Percentiles rank a stretch among this genome's conserved stretches.
These are phyloP conservation scores for Benitochromis conjunctus DNA, from an alignment of 2,113 vertebrate species.

Conservation along the genomic window DNA sequence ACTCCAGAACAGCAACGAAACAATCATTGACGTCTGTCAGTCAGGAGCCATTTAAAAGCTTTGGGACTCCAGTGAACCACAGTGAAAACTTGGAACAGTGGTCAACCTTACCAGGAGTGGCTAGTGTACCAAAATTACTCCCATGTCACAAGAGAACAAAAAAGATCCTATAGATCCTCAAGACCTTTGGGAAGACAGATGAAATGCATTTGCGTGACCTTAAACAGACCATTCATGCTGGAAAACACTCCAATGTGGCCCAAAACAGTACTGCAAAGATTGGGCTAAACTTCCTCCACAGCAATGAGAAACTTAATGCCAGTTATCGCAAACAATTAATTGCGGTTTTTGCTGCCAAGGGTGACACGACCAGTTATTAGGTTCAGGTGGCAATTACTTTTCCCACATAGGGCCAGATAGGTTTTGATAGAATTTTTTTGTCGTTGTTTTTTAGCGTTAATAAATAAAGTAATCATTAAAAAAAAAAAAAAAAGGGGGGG, in stretches of 20 bases:
- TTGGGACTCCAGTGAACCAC: no score
- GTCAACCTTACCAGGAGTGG: background rate
- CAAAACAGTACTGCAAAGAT: background rate
- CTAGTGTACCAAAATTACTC: background rate
- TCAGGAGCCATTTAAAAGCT: background rate
- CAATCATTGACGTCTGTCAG: background rate
- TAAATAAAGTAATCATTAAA: background rate
- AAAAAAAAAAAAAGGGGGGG: rapidly evolving
- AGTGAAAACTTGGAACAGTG: no score
- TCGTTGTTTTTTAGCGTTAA: background rate
- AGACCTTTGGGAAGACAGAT: background rate
- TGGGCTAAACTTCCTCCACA: background rate
- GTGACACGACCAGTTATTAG: no score
- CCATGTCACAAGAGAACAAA: background rate
- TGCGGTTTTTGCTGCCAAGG: background rate
- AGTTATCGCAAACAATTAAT: background rate
- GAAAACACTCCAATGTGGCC: background rate
- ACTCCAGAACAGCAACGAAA: background rate
- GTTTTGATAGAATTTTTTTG: background rate
- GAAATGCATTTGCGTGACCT: background rate
- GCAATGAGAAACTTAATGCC: background rate
- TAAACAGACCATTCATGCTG: background rate
- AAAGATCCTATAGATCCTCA: background rate
- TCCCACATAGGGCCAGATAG: background rate
- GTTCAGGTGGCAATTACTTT: background rate